Evolutionary conservation across 2,888 invertebrate genomes (phyloP).

Genomic region (Geotrupes spiniger): DNA sequence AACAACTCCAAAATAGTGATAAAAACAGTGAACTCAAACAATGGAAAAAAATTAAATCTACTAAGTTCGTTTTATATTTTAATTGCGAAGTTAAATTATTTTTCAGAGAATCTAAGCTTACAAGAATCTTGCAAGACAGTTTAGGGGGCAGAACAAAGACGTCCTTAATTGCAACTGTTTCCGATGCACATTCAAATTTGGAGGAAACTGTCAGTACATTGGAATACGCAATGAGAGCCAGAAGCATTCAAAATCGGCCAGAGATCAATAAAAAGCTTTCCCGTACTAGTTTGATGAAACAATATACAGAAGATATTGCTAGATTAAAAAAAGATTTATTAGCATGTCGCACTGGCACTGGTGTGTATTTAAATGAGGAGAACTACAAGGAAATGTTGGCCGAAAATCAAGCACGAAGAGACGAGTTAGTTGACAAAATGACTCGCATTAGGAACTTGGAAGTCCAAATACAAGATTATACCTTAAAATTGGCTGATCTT

Average conservation of each 20-base stretch:
- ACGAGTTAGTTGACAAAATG: slow-evolving; percentile 68
- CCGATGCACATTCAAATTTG: slow-evolving; percentile 80
- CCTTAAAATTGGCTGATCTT: slow-evolving; percentile 36
- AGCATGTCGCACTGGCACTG: slow-evolving; percentile 84
- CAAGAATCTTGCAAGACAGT: slow-evolving; percentile 91
- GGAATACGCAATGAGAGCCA: slow-evolving; percentile 93
- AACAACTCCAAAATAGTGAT: too few species aligned
- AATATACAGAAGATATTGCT: slow-evolving; percentile 89
- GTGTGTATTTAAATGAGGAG: slow-evolving; percentile 82
- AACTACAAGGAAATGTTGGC: slow-evolving; percentile 72
- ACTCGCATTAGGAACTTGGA: slow-evolving; percentile 65
- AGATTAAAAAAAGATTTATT: slow-evolving; percentile 79
- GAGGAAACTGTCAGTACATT: slow-evolving; percentile 94
- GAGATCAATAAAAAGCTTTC: slow-evolving; percentile 90
- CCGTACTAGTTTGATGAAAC: slow-evolving; percentile 77
- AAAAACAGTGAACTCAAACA: too few species aligned
- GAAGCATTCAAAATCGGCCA: slow-evolving; percentile 89
- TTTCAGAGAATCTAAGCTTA: slow-evolving; percentile 89
- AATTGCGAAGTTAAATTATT: too few species aligned
- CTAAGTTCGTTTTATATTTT: too few species aligned
- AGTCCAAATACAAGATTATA: slow-evolving; percentile 63
- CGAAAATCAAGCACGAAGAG: slow-evolving; percentile 63
- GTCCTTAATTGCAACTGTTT: slow-evolving; percentile 94
- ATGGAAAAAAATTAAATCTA: too few species aligned
- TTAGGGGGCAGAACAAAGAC: slow-evolving; percentile 96